Percentiles rank a stretch among this genome's conserved stretches.
Evolutionary conservation across 1,140 invertebrate species (phyloP).

Genomic region (Plutomurus gul): DNA sequence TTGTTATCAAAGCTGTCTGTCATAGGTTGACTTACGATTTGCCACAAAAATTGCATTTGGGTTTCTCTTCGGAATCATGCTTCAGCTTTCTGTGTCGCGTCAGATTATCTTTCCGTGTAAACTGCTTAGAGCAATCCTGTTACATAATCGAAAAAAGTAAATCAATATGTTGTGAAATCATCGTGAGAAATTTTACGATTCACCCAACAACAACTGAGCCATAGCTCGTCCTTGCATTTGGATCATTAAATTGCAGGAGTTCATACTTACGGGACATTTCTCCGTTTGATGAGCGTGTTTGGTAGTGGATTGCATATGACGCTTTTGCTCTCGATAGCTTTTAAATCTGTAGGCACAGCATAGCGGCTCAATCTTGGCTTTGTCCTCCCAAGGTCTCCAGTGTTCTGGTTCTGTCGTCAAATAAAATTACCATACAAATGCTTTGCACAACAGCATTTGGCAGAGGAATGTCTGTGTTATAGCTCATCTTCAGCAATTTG

Average conservation of each 20-base stretch:
- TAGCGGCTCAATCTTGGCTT: neutral
- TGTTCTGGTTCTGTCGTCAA: neutral
- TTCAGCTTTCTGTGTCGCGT: conserved; percentile 42
- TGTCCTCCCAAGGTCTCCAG: conserved; percentile 10
- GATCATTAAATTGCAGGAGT: neutral
- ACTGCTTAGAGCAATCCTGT: conserved; percentile 30
- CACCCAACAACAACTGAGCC: neutral
- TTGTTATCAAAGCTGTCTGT: neutral
- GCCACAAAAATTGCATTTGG: conserved; percentile 18
- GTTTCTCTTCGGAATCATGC: conserved; percentile 11
- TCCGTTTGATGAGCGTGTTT: neutral
- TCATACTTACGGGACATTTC: neutral
- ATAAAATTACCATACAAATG: conserved; percentile 17
- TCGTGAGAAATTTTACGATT: neutral
- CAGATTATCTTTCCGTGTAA: conserved; percentile 47
- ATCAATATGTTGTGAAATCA: neutral
- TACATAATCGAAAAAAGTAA: neutral
- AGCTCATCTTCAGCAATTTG: neutral
- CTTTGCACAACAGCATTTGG: neutral
- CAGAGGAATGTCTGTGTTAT: neutral
- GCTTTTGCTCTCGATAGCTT: neutral
- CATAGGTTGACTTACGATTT: conserved; percentile 37
- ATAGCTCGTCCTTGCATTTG: neutral
- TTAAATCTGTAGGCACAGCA: neutral
- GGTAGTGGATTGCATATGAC: neutral